Conservation (phyloP, 1,140 invertebrate genomes). For the Atta colombica region DNA sequence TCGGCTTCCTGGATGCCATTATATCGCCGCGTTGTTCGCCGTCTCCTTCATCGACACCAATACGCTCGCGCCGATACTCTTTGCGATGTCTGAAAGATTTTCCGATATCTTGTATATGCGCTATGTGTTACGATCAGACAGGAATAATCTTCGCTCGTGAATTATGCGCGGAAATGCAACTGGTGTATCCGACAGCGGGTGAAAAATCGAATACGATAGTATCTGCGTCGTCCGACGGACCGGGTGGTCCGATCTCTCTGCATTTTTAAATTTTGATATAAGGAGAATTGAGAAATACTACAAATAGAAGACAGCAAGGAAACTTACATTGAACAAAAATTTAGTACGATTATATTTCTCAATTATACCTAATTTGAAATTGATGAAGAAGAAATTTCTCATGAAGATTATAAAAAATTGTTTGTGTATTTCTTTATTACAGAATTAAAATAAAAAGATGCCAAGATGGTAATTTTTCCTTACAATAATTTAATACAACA, state of each 20-base stretch:
- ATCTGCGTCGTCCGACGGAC: background rate
- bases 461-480: background rate
- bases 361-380: background rate
- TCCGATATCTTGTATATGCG: background rate
- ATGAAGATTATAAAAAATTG: background rate
- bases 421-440: background rate
- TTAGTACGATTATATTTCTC: background rate
- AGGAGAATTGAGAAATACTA: background rate
- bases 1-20: slow-evolving; percentile 71
- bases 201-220: slow-evolving; percentile 11
- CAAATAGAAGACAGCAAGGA: background rate
- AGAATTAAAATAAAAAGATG: background rate
- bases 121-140: background rate
- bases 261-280: background rate
- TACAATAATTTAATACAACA: too few relatives aligned
- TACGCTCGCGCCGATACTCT: slow-evolving; percentile 10
- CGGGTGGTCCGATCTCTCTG: background rate
- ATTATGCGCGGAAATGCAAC: slow-evolving; percentile 43
- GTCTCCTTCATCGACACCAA: slow-evolving; percentile 53
- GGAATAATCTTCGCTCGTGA: slow-evolving; percentile 7
- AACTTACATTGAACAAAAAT: background rate
- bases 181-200: background rate
- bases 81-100: slow-evolving; percentile 44
- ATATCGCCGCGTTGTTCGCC: slow-evolving; percentile 54
- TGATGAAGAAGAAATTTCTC: background rate